phyloP scores from a whole-genome alignment of 2,797 vertebrate species.

The Aeoliscus strigatus region DNA sequence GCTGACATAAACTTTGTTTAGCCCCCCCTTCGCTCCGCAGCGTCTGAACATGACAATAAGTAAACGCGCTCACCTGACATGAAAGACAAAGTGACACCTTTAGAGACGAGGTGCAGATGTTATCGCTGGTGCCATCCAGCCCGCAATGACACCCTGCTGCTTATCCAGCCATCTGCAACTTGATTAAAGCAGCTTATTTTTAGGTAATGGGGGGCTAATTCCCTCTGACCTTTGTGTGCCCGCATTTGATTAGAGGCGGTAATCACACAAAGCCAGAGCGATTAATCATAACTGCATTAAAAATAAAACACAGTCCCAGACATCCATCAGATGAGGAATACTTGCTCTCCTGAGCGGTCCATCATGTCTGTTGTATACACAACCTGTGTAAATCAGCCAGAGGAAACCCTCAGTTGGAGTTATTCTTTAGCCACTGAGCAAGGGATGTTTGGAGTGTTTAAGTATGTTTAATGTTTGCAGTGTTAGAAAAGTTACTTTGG shows the following conservation, averaged over 20 bases:
- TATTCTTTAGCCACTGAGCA: too few relatives aligned
- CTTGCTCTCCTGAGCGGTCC: too few relatives aligned
- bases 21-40: slow-evolving; percentile 24
- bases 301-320: slow-evolving; percentile 25
- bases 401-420: too few relatives aligned
- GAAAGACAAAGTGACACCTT: slow-evolving; percentile 54
- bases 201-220: slow-evolving; percentile 50
- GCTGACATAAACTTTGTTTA: slow-evolving; percentile 55
- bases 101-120: slow-evolving; percentile 49
- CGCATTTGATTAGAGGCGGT: slow-evolving; percentile 54
- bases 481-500: too few relatives aligned
- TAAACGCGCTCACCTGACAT: slow-evolving; percentile 56
- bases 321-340: slow-evolving; percentile 19
- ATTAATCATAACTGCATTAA: slow-evolving; percentile 41
- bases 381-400: slow-evolving; percentile 4
- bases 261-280: slow-evolving; percentile 25
- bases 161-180: slow-evolving; percentile 64
- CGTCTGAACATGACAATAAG: slow-evolving; percentile 57
- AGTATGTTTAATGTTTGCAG: too few relatives aligned
- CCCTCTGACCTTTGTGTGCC: slow-evolving; percentile 61
- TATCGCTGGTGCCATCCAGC: slow-evolving; percentile 42
- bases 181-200: slow-evolving; percentile 68
- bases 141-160: slow-evolving; percentile 36
- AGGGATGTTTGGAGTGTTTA: too few relatives aligned
- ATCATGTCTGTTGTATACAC: not conserved